Conservation (phyloP, 2,888 invertebrate species). For the Lasioglossum malachurum region DNA sequence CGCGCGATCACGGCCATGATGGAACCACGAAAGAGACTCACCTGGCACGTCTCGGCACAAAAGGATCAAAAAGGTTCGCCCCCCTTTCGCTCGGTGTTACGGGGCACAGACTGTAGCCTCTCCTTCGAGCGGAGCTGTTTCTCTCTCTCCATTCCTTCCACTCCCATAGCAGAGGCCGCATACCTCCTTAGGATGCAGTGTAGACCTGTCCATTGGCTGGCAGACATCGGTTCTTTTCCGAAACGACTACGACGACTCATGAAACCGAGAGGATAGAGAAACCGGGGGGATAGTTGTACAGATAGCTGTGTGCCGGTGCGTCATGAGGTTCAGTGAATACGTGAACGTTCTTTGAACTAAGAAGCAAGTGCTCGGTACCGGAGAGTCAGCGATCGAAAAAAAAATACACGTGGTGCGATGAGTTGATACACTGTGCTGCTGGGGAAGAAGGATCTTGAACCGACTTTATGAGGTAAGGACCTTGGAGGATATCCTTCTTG, state of each 20-base stretch:
- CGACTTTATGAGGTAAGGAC: slow-evolving; percentile 67
- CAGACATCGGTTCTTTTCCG: slow-evolving; percentile 79
- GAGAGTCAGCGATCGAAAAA: not conserved
- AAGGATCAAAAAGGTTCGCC: slow-evolving; percentile 64
- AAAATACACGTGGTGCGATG: slow-evolving; percentile 49
- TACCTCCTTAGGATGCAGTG: slow-evolving; percentile 83
- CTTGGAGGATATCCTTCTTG: not conserved
- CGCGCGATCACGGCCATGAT: slow-evolving; percentile 37
- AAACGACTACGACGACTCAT: slow-evolving; percentile 49
- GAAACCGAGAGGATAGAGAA: slow-evolving; percentile 52
- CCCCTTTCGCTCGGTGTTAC: slow-evolving; percentile 67
- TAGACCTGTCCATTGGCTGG: slow-evolving; percentile 80
- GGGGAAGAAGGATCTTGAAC: slow-evolving; percentile 64
- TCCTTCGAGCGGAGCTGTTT: slow-evolving; percentile 65
- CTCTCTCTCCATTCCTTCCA: slow-evolving; percentile 80
- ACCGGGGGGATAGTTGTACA: slow-evolving; percentile 14
- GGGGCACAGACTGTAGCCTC: slow-evolving; percentile 69
- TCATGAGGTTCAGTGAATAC: slow-evolving; percentile 56
- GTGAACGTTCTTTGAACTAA: slow-evolving; percentile 41
- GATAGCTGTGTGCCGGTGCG: slow-evolving; percentile 33
- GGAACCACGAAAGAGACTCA: slow-evolving; percentile 65
- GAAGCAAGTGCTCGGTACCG: not conserved
- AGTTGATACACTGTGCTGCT: slow-evolving; percentile 48
- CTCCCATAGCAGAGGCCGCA: slow-evolving; percentile 81
- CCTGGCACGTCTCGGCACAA: slow-evolving; percentile 56